These are phyloP conservation scores for Pangasianodon gigas DNA, from an alignment of 2,113 vertebrate species.

Conservation along the genomic window DNA sequence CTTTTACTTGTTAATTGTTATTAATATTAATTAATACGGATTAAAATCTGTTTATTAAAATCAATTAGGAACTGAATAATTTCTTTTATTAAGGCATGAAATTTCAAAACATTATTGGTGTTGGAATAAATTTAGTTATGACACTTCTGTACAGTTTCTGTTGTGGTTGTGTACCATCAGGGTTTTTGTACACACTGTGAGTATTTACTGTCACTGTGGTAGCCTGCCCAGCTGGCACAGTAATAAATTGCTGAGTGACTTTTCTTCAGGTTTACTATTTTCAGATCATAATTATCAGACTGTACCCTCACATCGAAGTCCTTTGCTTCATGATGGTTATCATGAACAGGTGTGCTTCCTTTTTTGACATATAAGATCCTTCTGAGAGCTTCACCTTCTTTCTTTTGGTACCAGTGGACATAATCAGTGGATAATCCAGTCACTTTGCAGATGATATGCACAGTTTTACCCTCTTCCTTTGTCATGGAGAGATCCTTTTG, in stretches of 20 bases:
- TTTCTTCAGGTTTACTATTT: constrained; percentile 7
- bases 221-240: constrained; percentile 40
- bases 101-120: neutral
- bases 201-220: constrained; percentile 36
- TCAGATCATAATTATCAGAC: neutral
- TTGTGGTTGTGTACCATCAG: neutral
- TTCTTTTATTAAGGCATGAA: neutral
- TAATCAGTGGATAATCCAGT: neutral
- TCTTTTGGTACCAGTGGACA: constrained; percentile 22
- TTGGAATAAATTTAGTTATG: neutral
- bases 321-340: neutral
- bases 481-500: neutral
- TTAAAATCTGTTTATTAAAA: too few relatives aligned
- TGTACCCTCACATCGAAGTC: too few relatives aligned
- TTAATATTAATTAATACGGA: too few relatives aligned
- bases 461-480: neutral
- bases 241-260: constrained; percentile 36
- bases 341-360: neutral
- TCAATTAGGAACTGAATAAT: neutral
- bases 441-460: neutral
- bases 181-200: constrained; percentile 36
- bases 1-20: too few relatives aligned
- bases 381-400: constrained; percentile 24
- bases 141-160: neutral
- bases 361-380: constrained; percentile 27